Base-by-base conservation (phyloP, 2,888 invertebrate species). In the Agapostemon virescens region DNA sequence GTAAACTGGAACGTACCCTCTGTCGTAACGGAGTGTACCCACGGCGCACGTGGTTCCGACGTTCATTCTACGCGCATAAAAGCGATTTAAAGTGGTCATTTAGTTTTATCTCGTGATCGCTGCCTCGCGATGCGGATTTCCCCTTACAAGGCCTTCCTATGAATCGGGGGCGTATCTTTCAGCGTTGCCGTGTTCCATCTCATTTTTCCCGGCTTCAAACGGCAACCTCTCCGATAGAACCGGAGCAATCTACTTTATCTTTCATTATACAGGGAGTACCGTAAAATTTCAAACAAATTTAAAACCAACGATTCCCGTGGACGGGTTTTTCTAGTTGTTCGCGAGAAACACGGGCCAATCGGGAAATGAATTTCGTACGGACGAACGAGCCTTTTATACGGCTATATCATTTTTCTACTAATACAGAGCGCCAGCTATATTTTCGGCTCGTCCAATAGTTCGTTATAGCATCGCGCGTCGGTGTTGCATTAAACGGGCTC, bases 11-110 rank as follows among this genome's bases (percentile, higher is more conserved):
- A 17, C 40, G 71, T 77, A 66, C 52, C 68, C 73, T 52, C 61
- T 80, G 82, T 77, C 73, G 82, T 66, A 82, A 81, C n/a, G 52
- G 42, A 45, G 49, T 49, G 71, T 69, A 72, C 68, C 58, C 79
- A 58, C 79, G 72, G 45, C 49, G 63, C 74, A 72, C 74, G 82
- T 76, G 80, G n/a, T 68, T 49, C 58, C 23, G 45, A 79, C 61
- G 67, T 45, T 69, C 49, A 63, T 66, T 61, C 52, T 17, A 15
- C 67, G 45, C 40, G 38, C 69, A 72, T 58, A 67, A 66, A 76
- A 69, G 36, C 64, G 76, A 78, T 80, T 80, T 73, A 68, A 69
- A 61, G 33, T 49, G 80, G 78, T 69, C 80, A 58, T 80, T 80
- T 78, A 49, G 69, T 69, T 69, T 77, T 73, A 80, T 80, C 78